phyloP scores from a whole-genome alignment of 2,797 vertebrate genomes.

The Melanotaenia parkinsoni region DNA sequence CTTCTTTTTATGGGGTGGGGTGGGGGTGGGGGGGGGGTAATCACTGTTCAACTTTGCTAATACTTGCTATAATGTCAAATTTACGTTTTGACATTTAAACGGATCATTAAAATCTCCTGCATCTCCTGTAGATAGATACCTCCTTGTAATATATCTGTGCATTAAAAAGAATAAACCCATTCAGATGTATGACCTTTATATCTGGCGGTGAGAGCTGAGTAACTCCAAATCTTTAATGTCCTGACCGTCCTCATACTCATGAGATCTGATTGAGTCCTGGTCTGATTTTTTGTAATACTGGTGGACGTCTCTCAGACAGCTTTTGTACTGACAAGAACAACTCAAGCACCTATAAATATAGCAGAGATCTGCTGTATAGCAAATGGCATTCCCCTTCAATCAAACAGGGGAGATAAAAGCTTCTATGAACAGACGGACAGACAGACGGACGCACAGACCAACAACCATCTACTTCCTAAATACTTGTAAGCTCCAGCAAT shows the following conservation, averaged over 20 bases:
- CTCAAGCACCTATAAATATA: conserved; percentile 69
- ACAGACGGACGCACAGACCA: conserved; percentile 47
- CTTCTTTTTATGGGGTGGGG: too few relatives aligned
- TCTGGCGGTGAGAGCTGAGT: conserved; percentile 1
- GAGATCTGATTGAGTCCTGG: conserved; percentile 41
- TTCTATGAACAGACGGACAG: conserved; percentile 36
- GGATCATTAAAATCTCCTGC: conserved; percentile 13
- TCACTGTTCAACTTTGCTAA: conserved; percentile 32
- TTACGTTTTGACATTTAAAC: conserved; percentile 16
- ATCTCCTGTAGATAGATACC: conserved; percentile 20
- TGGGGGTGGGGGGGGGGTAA: too few relatives aligned
- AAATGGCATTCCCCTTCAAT: conserved; percentile 46
- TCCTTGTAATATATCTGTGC: conserved; percentile 29
- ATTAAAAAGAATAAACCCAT: conserved; percentile 46
- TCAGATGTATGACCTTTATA: conserved; percentile 37
- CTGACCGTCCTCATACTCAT: conserved; percentile 35
- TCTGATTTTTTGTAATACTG: conserved; percentile 66
- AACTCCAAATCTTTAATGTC: conserved; percentile 17
- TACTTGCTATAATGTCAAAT: conserved; percentile 46
- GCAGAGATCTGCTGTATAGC: conserved; percentile 62
- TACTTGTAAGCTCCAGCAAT: conserved; percentile 61
- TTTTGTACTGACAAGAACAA: conserved; percentile 63
- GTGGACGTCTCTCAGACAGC: conserved; percentile 49
- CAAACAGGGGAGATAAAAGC: conserved; percentile 51
- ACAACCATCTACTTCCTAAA: conserved; percentile 59